Evolutionary conservation across 2,888 invertebrate genomes (phyloP), one percentile per base, ranked within the genome.

Genomic region (Syritta pipiens): DNA sequence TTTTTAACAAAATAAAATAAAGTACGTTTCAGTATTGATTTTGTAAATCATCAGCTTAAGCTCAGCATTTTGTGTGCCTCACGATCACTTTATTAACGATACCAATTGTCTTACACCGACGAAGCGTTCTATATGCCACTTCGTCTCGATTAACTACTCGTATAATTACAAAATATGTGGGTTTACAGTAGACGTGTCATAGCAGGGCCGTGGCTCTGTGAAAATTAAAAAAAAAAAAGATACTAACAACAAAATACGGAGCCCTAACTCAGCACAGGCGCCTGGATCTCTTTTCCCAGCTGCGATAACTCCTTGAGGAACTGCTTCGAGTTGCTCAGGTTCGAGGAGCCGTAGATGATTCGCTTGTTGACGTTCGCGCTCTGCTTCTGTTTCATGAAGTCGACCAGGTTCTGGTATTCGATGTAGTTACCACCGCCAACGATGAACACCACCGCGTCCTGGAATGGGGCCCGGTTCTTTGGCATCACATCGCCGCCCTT

Each of bases 341-440:
- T 97, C 22, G 98, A 97, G 74, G 97, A 94, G 32, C 99, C 99
- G 87, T 99, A 99, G 60, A 97, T 94, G 76, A 99, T 94, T 86
- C 95, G 93, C 87, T 95, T 94, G 67, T 91, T 91, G 0, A 86
- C 84, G 42, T 94, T 94, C 81, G 93, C 90, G 5, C 92, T 90
- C 79, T 92, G 92, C 87, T 94, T 94, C 91, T 94, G 94, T 93
- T 96, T 97, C 28, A 95, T 95, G 86, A 97, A 97, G 87, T 99
- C 99, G 57, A 96, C 93, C 72, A 99, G 92, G 91, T 99, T 99
- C 89, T 99, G 99, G 89, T 99, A 99, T 89, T 99, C 99, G 86
- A 99, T 98, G 87, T 99, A 99, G 91, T 98, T 99, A 49, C 99
- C 97, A 72, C 97, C 97, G 40, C 97, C 97, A 40, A 97, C 95